These are phyloP conservation scores for Arctia plantaginis DNA, from an alignment of 2,888 invertebrate genomes.

Conservation along the genomic window DNA sequence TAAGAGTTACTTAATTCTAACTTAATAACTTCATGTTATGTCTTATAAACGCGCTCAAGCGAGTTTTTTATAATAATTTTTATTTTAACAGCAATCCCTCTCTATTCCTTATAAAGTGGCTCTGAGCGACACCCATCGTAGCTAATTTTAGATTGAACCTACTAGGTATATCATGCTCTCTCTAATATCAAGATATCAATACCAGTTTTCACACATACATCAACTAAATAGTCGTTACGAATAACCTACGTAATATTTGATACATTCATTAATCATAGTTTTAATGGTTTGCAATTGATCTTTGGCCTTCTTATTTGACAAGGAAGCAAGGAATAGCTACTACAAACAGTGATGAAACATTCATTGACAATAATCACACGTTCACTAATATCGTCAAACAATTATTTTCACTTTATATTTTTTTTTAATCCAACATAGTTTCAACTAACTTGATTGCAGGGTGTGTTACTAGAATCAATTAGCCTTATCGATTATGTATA, in stretches of 20 bases:
- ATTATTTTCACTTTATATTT: background rate
- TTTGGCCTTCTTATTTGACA: background rate
- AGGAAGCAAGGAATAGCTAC: background rate
- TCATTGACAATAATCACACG: conserved; percentile 3
- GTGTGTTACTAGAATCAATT: background rate
- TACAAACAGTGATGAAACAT: background rate
- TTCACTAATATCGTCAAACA: background rate
- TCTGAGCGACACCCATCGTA: background rate
- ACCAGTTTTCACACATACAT: background rate
- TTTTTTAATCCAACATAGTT: background rate
- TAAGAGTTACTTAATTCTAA: too few species aligned
- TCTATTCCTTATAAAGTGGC: background rate
- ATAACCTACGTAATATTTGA: background rate
- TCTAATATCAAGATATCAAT: background rate
- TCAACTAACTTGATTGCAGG: background rate
- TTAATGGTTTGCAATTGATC: conserved; percentile 9
- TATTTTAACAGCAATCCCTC: background rate
- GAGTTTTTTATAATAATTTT: background rate
- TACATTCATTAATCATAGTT: background rate
- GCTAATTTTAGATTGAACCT: background rate
- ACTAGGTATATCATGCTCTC: background rate
- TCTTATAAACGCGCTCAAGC: too few species aligned
- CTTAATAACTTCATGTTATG: too few species aligned
- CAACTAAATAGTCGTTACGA: background rate
- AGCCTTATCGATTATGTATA: background rate